Conservation (phyloP, 1,140 invertebrate species). For the Lucilia sericata region DNA sequence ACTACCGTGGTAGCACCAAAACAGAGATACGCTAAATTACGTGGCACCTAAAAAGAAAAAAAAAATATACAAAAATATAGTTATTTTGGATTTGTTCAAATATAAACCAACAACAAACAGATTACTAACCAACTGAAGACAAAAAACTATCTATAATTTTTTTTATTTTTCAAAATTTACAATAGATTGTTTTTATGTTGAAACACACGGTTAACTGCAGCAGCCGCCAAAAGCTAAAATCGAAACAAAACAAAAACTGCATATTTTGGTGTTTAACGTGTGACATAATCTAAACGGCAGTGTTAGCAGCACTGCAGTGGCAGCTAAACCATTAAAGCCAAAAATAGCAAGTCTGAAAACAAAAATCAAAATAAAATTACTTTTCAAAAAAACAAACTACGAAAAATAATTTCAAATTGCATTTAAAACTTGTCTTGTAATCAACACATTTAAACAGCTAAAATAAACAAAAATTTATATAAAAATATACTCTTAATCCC, state of each 20-base stretch:
- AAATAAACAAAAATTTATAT: too few species aligned
- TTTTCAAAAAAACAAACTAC: conserved; percentile 1
- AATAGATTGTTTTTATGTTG: background rate
- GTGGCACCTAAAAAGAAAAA: background rate
- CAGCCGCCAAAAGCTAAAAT: background rate
- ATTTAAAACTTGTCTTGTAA: conserved; percentile 15
- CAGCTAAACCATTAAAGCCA: background rate
- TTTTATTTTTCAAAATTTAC: background rate
- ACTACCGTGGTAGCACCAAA: background rate
- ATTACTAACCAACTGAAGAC: background rate
- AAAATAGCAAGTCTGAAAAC: background rate
- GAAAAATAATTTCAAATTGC: background rate
- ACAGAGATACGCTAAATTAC: background rate
- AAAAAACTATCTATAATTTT: too few species aligned
- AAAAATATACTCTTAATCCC: too few species aligned
- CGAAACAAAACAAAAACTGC: background rate
- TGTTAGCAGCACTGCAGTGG: background rate
- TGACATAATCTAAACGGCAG: background rate
- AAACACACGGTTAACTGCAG: background rate
- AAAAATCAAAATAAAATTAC: background rate
- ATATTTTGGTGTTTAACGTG: background rate
- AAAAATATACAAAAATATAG: background rate
- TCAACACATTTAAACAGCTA: conserved; percentile 1
- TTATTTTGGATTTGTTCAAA: background rate
- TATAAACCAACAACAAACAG: background rate